phyloP scores from a whole-genome alignment of 1,140 invertebrate genomes.

The Mya arenaria region DNA sequence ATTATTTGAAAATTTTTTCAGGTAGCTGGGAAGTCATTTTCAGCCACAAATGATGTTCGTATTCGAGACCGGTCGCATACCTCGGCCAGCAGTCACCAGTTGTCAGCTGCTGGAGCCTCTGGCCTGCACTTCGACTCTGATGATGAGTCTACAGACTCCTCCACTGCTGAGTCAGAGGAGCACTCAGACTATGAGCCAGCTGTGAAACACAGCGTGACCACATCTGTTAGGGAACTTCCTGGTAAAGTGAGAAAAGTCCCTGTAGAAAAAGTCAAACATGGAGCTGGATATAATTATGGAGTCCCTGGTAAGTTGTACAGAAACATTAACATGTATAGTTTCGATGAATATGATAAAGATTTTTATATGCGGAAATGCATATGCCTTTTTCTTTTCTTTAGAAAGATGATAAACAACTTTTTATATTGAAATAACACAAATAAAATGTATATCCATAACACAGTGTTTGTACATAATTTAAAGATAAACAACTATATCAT shows the following conservation, averaged over 20 bases:
- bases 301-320: too few species aligned
- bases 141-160: slow-evolving; percentile 45
- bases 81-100: slow-evolving; percentile 48
- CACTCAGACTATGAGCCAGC: slow-evolving; percentile 67
- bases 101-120: slow-evolving; percentile 41
- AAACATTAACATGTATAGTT: too few species aligned
- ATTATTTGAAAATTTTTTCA: slow-evolving; percentile 12
- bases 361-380: too few species aligned
- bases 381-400: too few species aligned
- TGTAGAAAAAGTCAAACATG: slow-evolving; percentile 66
- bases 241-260: slow-evolving; percentile 49
- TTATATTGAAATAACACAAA: too few species aligned
- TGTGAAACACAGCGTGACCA: slow-evolving; percentile 63
- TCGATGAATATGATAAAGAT: too few species aligned
- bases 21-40: slow-evolving; percentile 41
- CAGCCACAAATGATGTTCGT: slow-evolving; percentile 57
- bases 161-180: slow-evolving; percentile 25
- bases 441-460: too few species aligned
- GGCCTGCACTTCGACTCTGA: slow-evolving; percentile 41
- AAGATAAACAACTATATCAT: too few species aligned
- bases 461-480: too few species aligned
- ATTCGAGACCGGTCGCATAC: slow-evolving; percentile 46
- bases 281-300: slow-evolving; percentile 79
- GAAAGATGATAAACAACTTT: too few species aligned
- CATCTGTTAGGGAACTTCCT: slow-evolving; percentile 54